Conservation (phyloP, 53 echinoderm and acorn worm species). For the Arbacia lixula region DNA sequence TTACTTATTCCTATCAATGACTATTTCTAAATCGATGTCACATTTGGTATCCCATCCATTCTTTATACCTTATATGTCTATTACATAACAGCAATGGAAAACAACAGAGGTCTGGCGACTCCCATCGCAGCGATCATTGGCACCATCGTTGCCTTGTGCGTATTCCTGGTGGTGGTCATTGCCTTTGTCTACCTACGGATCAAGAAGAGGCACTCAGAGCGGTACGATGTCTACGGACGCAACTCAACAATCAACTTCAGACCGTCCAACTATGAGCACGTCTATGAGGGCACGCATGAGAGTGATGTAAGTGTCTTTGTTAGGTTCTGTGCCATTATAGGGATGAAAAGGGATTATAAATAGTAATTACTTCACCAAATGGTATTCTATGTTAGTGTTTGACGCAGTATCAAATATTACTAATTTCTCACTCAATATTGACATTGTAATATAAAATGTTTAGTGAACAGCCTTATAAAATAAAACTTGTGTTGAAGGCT, state of each 20-base stretch:
- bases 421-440: no score
- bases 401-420: no score
- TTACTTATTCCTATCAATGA: no score
- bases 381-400: no score
- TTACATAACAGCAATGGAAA: neutral
- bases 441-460: no score
- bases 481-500: no score
- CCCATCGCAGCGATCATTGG: conserved; percentile 37
- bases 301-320: conserved; percentile 47
- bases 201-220: conserved; percentile 72
- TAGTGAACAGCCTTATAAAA: no score
- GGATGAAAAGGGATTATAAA: no score
- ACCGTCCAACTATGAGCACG: conserved; percentile 81
- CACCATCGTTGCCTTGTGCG: conserved; percentile 59
- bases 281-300: conserved; percentile 69
- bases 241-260: conserved; percentile 88
- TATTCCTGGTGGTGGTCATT: conserved; percentile 62
- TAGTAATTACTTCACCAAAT: no score
- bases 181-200: conserved; percentile 75
- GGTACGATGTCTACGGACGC: conserved; percentile 89
- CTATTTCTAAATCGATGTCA: no score
- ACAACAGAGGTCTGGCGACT: neutral
- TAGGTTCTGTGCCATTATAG: neutral
- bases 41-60: no score
- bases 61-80: no score